Base-by-base conservation (phyloP, 64 coral and sea anemone species). In the Dendronephthya gigantea region DNA sequence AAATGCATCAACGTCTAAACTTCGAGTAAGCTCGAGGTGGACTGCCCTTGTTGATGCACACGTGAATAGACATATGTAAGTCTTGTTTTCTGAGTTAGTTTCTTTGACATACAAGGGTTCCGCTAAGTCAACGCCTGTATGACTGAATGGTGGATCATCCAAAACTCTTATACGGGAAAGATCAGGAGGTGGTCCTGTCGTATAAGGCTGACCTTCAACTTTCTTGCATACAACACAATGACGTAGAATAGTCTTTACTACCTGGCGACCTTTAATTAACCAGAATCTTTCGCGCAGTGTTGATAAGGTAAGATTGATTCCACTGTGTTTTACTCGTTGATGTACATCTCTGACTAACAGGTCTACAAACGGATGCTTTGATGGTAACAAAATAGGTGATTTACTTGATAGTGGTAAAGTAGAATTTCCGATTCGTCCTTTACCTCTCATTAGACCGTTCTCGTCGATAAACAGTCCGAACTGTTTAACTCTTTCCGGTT, bases 31-130 rank as follows among this genome's bases (percentile, higher is more conserved):
- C 66, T 86, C 84, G 66, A 86, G 84, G 40, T 86, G 84, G 58
- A 86, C 66, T 86, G 84, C 50, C 56, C 48, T 85, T 56, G 56
- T 85, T 52, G 83, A 85, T 33, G 83, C 83, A 85, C 83, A 85
- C 50, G 83, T 59, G 83, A 85, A 85, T 43, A 85, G 83, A 33
- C 83, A 87, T 52, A 49, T 87, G 65, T 75, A 16, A 37, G 72
- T 62, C 72, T 87, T 87, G 36, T 52, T 40, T 75, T 52, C 55
- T 75, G 85, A 43, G 68, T 87, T 87, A 40, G 66, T 87, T 86
- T 37, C 84, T 86, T 12, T 35, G 66, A 87, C 59, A 87, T 43
- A 74, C 70, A 48, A 87, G 40, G 65, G 65, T 40, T 40, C 58
- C 66, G 84, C 84, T 32, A 62, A 86, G 28, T 66, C 65, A 40